Base-by-base conservation (phyloP, 2,888 invertebrate species). In the Apamea crenata region DNA sequence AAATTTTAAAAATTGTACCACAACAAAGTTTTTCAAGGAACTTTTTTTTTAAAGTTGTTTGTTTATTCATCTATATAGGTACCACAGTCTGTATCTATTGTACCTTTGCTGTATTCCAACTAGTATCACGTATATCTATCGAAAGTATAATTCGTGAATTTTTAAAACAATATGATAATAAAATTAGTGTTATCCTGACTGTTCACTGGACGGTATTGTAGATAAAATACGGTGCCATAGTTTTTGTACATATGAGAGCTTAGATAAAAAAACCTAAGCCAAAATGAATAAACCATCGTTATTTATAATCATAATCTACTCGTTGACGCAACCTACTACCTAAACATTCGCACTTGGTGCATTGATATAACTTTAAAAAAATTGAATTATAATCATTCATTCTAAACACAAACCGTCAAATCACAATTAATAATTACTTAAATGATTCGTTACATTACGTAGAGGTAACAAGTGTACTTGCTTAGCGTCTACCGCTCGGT, bases 201-300 rank as follows among this genome's bases (percentile, higher is more conserved):
- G 92, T 93, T 95, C 94, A 96, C 96, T 96, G 96, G 96, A 96
- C 96, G 96, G 96, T 96, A 94, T 96, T 93, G 93, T 91, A 94
- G 92, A 95, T 92, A 94, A 94, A 93, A 93, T 90, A 92, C 93
- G 93, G 94, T 95, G 95, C 93, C 91, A 90, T 91, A 89, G 90
- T 90, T 90, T 79, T 91, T 91, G 90, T 91, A 92, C 89, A 91
- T 90, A 90, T 79, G 90, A 93, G 90, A 92, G 90, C 91, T 86
- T 90, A 92, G 92, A 90, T 91, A 91, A 88, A 91, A 81, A 65
- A 87, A 78, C 92, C 91, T 91, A 92, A 92, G 91, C 91, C 89
- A 91, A 92, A 92, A 87, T 90, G 87, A 89, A 92, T 91, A 91
- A 93, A 90, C 91, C 91, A 91, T 91, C 89, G 90, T 90, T 88